Conservation (phyloP, 1,140 invertebrate genomes). For the Pararge aegeria region DNA sequence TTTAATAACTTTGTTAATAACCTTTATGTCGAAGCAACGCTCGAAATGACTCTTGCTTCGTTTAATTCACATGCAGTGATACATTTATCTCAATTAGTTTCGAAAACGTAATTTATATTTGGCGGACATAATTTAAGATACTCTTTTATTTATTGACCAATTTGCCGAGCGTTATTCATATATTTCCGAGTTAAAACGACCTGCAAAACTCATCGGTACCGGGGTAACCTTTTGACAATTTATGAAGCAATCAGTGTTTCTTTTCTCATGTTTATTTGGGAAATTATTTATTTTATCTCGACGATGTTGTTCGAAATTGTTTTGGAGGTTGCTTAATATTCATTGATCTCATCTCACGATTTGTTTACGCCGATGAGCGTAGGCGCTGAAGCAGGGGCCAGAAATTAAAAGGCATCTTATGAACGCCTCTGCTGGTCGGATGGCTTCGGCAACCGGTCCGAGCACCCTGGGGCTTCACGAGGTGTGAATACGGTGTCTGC, state of each 20-base stretch:
- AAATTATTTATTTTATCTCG: conserved; percentile 63
- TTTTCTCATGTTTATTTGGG: conserved; percentile 52
- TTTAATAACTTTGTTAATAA: neutral
- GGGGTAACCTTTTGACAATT: conserved; percentile 62
- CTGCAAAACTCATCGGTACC: conserved; percentile 47
- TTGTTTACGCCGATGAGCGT: conserved; percentile 67
- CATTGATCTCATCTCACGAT: conserved; percentile 70
- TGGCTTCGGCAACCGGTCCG: conserved; percentile 46
- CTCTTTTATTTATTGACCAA: conserved; percentile 61
- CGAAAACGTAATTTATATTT: conserved; percentile 45
- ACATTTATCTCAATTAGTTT: conserved; percentile 56
- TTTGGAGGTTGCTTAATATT: conserved; percentile 68
- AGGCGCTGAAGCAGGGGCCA: conserved; percentile 50
- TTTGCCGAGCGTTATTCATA: conserved; percentile 59
- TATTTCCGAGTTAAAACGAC: conserved; percentile 44
- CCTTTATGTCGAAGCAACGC: conserved; percentile 1
- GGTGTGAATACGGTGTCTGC: conserved; percentile 56
- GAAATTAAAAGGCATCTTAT: conserved; percentile 50
- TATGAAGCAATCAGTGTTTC: conserved; percentile 68
- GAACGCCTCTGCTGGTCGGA: conserved; percentile 14
- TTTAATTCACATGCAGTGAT: conserved; percentile 25
- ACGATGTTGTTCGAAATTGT: conserved; percentile 56
- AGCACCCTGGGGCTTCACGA: conserved; percentile 57
- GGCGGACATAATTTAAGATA: conserved; percentile 36
- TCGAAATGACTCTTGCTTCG: conserved; percentile 10